These are phyloP conservation scores for Epizoanthus ramosus DNA, from an alignment of 92 coral and sea anemone genomes.

Conservation along the genomic window DNA sequence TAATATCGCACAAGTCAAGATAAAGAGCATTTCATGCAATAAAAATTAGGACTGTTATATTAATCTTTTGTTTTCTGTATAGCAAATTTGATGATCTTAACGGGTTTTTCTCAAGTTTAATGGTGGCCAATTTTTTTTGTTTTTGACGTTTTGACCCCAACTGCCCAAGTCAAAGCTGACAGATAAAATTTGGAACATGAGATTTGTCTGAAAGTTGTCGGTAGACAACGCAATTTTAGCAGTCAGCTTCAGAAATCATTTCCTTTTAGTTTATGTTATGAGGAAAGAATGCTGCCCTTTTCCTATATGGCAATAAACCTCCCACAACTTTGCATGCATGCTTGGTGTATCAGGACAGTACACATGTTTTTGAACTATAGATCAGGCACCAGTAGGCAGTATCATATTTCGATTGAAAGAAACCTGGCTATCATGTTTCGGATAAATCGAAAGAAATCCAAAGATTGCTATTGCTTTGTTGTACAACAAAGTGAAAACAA, in stretches of 20 bases:
- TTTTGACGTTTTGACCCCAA: not conserved
- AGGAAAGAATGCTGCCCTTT: not conserved
- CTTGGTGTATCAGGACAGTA: not conserved
- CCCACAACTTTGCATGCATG: too few species aligned
- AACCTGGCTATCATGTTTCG: constrained; percentile 15
- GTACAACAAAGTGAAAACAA: not conserved
- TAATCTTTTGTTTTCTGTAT: not conserved
- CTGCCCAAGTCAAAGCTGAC: not conserved
- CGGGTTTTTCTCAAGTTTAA: not conserved
- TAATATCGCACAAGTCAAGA: not conserved
- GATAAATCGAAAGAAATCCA: constrained; percentile 14
- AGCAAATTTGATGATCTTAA: not conserved
- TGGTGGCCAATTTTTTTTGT: not conserved
- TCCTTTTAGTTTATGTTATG: not conserved
- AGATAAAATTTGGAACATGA: not conserved
- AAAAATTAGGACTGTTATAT: not conserved
- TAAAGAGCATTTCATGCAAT: not conserved
- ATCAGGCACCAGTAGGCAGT: too few species aligned
- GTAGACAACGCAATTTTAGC: constrained; percentile 2
- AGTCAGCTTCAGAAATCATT: not conserved
- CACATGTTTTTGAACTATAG: not conserved
- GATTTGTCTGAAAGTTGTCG: not conserved
- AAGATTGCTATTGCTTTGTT: constrained; percentile 10
- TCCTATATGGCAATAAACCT: too few species aligned
- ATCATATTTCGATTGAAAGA: not conserved